phyloP scores from a whole-genome alignment of 1,140 invertebrate species.

The Caenorhabditis briggsae region DNA sequence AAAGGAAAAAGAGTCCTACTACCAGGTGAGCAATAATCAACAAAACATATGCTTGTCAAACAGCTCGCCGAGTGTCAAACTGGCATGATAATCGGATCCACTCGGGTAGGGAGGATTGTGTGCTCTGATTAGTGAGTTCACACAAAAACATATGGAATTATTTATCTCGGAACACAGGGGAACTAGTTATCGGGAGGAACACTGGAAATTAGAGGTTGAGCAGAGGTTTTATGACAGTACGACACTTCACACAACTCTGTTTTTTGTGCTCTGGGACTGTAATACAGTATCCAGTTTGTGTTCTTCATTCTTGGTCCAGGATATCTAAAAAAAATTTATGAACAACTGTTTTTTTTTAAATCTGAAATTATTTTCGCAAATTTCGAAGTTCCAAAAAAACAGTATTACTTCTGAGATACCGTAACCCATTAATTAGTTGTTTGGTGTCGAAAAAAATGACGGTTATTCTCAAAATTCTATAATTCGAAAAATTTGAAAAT shows the following conservation, averaged over 20 bases:
- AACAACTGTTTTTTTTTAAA: no score
- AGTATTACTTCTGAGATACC: no score
- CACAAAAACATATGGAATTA: background rate
- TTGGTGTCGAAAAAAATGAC: no score
- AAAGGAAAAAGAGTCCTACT: background rate
- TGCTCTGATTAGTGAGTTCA: background rate
- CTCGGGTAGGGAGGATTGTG: background rate
- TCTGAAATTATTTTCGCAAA: no score
- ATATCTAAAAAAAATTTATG: no score
- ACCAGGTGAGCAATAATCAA: slow-evolving; percentile 42
- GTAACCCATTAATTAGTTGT: no score
- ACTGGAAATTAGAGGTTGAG: slow-evolving; percentile 6
- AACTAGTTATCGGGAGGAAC: background rate
- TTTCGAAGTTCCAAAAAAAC: no score
- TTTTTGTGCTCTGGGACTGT: background rate
- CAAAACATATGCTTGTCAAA: slow-evolving; percentile 55
- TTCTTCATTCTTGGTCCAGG: no score
- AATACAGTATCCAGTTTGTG: no score
- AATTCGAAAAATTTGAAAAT: no score
- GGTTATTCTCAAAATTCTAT: no score
- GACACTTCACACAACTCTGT: slow-evolving; percentile 11
- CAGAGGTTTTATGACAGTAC: slow-evolving; percentile 25
- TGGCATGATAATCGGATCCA: slow-evolving; percentile 47
- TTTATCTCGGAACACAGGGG: background rate
- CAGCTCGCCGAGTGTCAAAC: slow-evolving; percentile 44